phyloP scores from a whole-genome alignment of 2,113 vertebrate species.

The Rhadina sibilatrix region DNA sequence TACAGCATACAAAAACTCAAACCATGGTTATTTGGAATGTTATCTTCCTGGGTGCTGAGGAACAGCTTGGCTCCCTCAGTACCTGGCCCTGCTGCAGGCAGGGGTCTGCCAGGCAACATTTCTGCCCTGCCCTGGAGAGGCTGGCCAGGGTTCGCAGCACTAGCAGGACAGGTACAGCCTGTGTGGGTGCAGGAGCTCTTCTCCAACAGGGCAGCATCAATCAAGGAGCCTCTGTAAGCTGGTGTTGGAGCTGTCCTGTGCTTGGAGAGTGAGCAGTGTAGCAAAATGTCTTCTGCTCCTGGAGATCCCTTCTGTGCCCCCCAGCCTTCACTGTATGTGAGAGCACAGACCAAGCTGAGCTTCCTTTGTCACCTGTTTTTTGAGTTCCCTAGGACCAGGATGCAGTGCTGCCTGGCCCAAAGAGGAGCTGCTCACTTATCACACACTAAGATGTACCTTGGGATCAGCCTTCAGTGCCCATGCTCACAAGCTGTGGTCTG shows the following conservation, averaged over 20 bases:
- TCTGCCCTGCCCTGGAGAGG: background rate
- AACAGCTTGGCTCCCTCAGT: background rate
- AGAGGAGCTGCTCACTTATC: background rate
- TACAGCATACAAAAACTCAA: background rate
- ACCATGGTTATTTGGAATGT: background rate
- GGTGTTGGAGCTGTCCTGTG: background rate
- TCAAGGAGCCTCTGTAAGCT: background rate
- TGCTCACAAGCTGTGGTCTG: background rate
- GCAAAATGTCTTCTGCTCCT: background rate
- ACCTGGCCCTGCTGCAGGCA: background rate
- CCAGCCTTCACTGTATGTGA: background rate
- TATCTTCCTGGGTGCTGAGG: background rate
- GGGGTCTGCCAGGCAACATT: background rate
- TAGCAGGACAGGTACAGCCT: background rate
- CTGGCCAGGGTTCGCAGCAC: fast-evolving
- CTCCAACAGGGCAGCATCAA: background rate
- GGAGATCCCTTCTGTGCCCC: background rate
- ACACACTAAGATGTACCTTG: background rate
- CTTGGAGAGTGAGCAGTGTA: background rate
- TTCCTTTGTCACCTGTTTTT: background rate
- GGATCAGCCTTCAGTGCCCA: background rate
- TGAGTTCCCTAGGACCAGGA: background rate
- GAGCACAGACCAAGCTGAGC: background rate
- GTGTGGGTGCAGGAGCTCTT: background rate
- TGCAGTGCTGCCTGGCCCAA: background rate